These are phyloP conservation scores for Xenops minutus DNA, from an alignment of 2,797 vertebrate species.

Conservation along the genomic window DNA sequence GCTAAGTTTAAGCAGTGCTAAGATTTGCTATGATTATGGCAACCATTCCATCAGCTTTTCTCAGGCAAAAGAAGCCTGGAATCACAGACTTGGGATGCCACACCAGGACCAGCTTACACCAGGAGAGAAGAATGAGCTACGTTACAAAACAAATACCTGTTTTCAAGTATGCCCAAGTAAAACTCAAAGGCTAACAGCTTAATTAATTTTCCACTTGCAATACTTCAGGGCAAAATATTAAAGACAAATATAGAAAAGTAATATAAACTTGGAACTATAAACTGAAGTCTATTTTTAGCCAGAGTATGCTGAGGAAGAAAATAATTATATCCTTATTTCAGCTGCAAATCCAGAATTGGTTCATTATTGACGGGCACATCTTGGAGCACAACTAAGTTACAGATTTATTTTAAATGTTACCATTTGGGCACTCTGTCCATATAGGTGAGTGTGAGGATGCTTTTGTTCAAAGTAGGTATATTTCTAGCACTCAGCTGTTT, in stretches of 20 bases:
- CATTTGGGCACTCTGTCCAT: not conserved
- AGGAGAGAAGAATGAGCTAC: not conserved
- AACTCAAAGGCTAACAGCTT: not conserved
- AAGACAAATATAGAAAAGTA: conserved; percentile 47
- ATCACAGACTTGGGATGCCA: not conserved
- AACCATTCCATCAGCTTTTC: not conserved
- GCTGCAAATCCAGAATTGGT: not conserved
- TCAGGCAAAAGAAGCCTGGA: not conserved
- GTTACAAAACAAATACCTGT: not conserved
- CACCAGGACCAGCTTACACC: not conserved
- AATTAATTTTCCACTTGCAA: conserved; percentile 33
- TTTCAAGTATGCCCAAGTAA: not conserved
- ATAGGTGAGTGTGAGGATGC: not conserved
- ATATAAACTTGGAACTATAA: conserved; percentile 35
- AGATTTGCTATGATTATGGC: not conserved
- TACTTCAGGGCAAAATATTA: conserved; percentile 29
- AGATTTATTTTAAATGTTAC: not conserved
- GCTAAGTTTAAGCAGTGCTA: not conserved
- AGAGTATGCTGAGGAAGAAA: not conserved
- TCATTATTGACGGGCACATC: not conserved
- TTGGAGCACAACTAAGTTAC: not conserved
- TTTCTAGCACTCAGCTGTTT: not conserved
- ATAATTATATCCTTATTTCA: not conserved
- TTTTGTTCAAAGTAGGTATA: not conserved
- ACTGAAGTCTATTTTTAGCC: conserved; percentile 29